Evolutionary conservation across 2,113 vertebrate species (phyloP), one percentile per base, ranked within the genome.

Genomic region (Puma concolor): DNA sequence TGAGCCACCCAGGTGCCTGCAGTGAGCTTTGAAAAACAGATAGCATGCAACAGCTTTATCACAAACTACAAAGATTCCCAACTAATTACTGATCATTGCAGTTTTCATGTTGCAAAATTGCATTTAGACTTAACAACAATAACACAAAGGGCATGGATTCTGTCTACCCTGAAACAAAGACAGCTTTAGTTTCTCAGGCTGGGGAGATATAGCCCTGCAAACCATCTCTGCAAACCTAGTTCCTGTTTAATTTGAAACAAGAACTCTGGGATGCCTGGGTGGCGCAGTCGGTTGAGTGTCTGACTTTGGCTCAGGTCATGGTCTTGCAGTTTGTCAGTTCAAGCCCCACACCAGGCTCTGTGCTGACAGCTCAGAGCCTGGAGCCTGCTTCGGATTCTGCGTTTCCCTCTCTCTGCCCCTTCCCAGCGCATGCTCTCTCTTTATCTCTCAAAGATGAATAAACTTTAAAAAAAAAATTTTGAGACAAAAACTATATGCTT

Each of bases 71-170:
- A 23, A 90, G 91, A 57, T 88, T 92, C 44, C 0, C 93, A 81
- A 29, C 81, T 90, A 21, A 50, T 27, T 63, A 93, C 94, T 97
- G 14, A 96, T 15, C 94, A 97, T 95, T 80, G 96, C 94, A 95
- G 93, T 95, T 98, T 98, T 96, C 98, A 97, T 15, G 98, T 97
- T 98, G 88, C 98, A 98, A 97, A 99, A 98, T 87, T 98, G 97
- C 94, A 96, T 31, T 93, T 1, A 44, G 95, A 50, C 27, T 57
- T 79, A 36, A 57, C 8, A 76, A 67, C 14, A 57, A 5, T 23
- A 91, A 63, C 52, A 92, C n/a, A 77, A 92, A 90, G 33, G 6
- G 15, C 36, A 74, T 36, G 44, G 72, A 41, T 80, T 36, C 64
- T n/a, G 10, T 38, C 25, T 27, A 50, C 16, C 2, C 21, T 29